Evolutionary conservation across 2,797 vertebrate species (phyloP).

Genomic region (Cynodonichthys magdalenae): DNA sequence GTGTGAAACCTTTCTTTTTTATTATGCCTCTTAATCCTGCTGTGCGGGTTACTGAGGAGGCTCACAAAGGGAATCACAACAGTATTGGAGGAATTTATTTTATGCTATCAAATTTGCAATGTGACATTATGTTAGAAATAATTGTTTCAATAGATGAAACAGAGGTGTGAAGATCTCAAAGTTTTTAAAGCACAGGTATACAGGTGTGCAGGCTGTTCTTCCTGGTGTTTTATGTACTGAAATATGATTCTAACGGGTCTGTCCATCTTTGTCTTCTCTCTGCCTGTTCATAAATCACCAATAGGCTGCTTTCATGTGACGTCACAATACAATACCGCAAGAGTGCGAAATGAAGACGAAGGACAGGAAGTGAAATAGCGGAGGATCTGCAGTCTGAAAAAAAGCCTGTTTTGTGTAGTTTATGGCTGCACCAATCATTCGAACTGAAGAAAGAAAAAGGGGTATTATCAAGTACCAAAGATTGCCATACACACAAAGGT

Average conservation of each 20-base stretch:
- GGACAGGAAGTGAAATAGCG: no score
- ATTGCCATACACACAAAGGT: no score
- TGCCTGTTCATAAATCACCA: no score
- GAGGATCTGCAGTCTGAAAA: no score
- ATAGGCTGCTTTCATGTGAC: no score
- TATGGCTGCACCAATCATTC: no score
- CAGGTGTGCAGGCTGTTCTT: neutral
- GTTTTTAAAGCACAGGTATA: neutral
- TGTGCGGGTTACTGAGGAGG: slow-evolving; percentile 39
- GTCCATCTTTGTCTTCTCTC: no score
- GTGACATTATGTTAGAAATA: slow-evolving; percentile 38
- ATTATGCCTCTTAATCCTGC: slow-evolving; percentile 60
- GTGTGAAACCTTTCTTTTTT: slow-evolving; percentile 63
- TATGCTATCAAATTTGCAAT: slow-evolving; percentile 30
- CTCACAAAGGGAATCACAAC: slow-evolving; percentile 40
- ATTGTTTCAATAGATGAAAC: slow-evolving; percentile 23
- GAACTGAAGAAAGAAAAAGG: no score
- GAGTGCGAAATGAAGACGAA: no score
- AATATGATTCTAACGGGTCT: neutral
- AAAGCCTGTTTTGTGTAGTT: no score
- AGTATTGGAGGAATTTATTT: slow-evolving; percentile 47
- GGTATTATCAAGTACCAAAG: no score
- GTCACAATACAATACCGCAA: no score
- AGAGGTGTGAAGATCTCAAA: neutral
- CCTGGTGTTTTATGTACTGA: neutral